Percentiles rank a stretch among this genome's conserved stretches.
Conservation (phyloP, 35 echinoderm and acorn worm genomes). For the Apostichopus californicus region DNA sequence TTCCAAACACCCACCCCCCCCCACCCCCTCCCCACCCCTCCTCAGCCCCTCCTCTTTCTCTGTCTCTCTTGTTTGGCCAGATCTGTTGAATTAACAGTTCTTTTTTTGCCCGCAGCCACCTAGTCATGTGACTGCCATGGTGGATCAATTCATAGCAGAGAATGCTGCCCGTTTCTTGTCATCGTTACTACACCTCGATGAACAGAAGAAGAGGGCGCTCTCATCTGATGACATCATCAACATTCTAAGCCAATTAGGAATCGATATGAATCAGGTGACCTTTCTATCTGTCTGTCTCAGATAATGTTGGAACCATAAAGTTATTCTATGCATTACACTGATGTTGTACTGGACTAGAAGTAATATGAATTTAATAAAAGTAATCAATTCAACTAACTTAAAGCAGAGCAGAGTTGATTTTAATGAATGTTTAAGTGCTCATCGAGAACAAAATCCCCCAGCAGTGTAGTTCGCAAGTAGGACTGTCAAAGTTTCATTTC, state of each 20-base stretch:
- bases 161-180: slow-evolving; percentile 63
- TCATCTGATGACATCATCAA: slow-evolving; percentile 55
- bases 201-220: slow-evolving; percentile 48
- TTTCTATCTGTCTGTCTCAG: not conserved
- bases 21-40: too few species aligned
- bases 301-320: not conserved
- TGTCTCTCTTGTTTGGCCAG: not conserved
- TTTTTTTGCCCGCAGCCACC: slow-evolving; percentile 32
- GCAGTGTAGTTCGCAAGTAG: too few species aligned
- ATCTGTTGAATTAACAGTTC: too few species aligned
- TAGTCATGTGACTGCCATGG: slow-evolving; percentile 73
- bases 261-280: slow-evolving; percentile 74
- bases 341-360: too few species aligned
- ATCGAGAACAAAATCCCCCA: too few species aligned
- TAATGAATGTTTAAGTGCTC: too few species aligned
- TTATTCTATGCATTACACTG: too few species aligned
- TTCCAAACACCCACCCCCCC: too few species aligned
- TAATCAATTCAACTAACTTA: too few species aligned
- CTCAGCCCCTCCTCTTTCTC: not conserved
- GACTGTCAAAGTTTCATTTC: too few species aligned
- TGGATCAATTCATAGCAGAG: slow-evolving; percentile 79
- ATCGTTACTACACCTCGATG: slow-evolving; percentile 57
- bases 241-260: slow-evolving; percentile 51
- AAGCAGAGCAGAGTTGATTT: too few species aligned
- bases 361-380: too few species aligned